phyloP scores from a whole-genome alignment of 2,888 invertebrate genomes.

The Atherix ibis region DNA sequence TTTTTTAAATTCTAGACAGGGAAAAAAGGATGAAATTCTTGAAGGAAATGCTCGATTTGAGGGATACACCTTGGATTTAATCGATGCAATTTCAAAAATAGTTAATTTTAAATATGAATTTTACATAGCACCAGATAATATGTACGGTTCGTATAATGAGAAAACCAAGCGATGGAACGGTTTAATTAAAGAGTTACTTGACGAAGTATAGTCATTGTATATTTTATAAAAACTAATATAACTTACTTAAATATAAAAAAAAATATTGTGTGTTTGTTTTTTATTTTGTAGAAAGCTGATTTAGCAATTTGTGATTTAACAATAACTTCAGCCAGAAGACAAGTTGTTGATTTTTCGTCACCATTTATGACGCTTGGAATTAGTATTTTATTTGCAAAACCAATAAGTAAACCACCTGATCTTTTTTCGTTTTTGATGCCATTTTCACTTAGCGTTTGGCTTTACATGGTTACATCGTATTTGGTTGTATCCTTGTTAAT shows the following conservation, averaged over 20 bases:
- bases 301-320: constrained; percentile 92
- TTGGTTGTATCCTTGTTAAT: constrained; percentile 67
- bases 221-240: too few relatives aligned
- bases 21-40: too few relatives aligned
- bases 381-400: constrained; percentile 72
- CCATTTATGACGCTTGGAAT: constrained; percentile 96
- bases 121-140: constrained; percentile 51
- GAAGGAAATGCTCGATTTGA: constrained; percentile 68
- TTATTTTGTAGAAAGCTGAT: constrained; percentile 52
- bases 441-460: constrained; percentile 73
- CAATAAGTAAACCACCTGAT: constrained; percentile 59
- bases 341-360: constrained; percentile 83
- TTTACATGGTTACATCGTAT: constrained; percentile 77
- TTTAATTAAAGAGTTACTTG: constrained; percentile 51
- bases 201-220: too few relatives aligned
- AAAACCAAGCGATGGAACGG: constrained; percentile 67
- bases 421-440: constrained; percentile 83
- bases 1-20: too few relatives aligned
- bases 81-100: constrained; percentile 58
- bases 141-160: constrained; percentile 53
- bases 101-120: constrained; percentile 55
- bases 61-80: constrained; percentile 83
- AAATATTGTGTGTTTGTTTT: too few relatives aligned
- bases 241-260: too few relatives aligned
- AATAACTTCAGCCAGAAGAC: constrained; percentile 79